These are phyloP conservation scores for Acromyrmex heyeri DNA, from an alignment of 1,140 invertebrate genomes.

Conservation along the genomic window DNA sequence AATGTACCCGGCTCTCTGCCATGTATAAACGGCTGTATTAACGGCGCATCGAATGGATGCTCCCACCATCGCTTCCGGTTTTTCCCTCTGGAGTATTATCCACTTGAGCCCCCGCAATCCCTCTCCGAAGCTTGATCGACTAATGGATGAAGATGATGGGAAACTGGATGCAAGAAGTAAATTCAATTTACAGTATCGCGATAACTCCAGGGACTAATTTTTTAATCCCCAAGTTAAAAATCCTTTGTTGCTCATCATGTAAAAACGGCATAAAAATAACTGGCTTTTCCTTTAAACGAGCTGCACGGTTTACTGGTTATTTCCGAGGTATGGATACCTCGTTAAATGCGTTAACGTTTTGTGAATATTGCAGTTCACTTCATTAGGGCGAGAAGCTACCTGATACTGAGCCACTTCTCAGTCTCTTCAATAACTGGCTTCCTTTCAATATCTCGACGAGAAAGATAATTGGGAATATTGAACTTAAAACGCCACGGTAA, in stretches of 20 bases:
- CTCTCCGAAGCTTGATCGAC: conserved; percentile 20
- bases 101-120: conserved; percentile 27
- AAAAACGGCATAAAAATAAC: background rate
- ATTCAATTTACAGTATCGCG: conserved; percentile 22
- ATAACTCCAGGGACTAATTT: background rate
- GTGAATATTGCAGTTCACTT: no score
- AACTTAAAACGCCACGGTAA: background rate
- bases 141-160: conserved; percentile 35
- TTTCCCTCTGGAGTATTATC: conserved; percentile 21
- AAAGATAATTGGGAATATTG: background rate
- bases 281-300: background rate
- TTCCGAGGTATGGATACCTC: no score
- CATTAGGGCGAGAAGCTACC: no score
- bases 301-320: no score
- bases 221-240: background rate
- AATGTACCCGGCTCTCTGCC: background rate
- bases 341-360: no score
- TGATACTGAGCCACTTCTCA: no score
- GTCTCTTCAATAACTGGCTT: background rate
- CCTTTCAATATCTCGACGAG: background rate
- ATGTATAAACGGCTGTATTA: conserved; percentile 13
- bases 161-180: conserved; percentile 11
- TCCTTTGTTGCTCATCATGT: background rate
- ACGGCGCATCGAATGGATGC: conserved; percentile 17
- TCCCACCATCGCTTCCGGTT: conserved; percentile 16